A percentile compares a stretch with the other conserved stretches of the same genome.
These are phyloP conservation scores for Chelonia mydas DNA, from an alignment of 2,797 vertebrate genomes.

Conservation along the genomic window DNA sequence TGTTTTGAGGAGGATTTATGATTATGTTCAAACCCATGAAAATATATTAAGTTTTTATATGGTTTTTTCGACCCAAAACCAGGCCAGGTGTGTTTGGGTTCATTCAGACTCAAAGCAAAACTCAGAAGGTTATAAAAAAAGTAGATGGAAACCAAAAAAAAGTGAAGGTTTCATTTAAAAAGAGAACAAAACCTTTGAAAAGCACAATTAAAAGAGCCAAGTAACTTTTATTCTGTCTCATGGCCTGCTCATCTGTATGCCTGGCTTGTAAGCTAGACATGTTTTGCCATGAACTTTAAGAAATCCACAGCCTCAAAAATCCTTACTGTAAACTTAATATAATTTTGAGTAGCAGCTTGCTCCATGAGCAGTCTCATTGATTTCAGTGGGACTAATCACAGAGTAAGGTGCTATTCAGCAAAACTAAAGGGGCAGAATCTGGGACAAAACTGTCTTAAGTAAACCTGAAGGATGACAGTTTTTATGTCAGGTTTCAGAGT, in stretches of 20 bases:
- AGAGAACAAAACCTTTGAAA: not conserved
- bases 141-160: not conserved
- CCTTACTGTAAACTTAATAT: not conserved
- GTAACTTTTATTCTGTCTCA: not conserved
- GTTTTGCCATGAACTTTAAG: not conserved
- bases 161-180: not conserved
- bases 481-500: not conserved
- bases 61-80: not conserved
- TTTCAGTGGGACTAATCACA: not conserved
- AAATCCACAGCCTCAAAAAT: not conserved
- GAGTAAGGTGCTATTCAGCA: not conserved
- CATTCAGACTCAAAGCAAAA: slow-evolving; percentile 27
- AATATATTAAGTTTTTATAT: not conserved
- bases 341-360: not conserved
- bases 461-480: not conserved
- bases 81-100: not conserved
- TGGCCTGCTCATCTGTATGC: not conserved
- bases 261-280: not conserved
- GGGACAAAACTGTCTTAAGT: slow-evolving; percentile 2
- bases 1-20: not conserved
- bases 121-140: not conserved
- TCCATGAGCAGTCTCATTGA: not conserved
- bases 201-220: not conserved
- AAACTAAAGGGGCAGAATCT: slow-evolving; percentile 19
- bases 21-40: slow-evolving; percentile 8